Evolutionary conservation across 2,888 invertebrate species (phyloP).

Genomic region (Cyaniris semiargus): DNA sequence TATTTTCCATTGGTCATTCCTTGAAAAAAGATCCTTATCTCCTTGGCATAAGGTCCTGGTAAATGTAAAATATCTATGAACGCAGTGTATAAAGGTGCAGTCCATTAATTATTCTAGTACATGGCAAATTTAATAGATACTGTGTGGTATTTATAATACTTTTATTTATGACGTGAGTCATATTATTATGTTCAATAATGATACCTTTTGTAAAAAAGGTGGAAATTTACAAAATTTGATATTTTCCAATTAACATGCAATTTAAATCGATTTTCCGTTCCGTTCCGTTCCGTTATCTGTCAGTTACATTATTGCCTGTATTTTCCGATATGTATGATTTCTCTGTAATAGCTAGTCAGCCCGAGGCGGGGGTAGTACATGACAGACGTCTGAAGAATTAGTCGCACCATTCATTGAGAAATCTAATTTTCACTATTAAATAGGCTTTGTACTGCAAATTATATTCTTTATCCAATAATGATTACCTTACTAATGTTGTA

Average conservation of each 20-base stretch:
- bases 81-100: background rate
- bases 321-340: background rate
- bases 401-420: background rate
- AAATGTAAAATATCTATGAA: background rate
- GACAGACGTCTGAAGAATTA: background rate
- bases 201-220: too few species aligned
- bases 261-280: too few species aligned
- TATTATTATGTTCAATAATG: too few species aligned
- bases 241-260: too few species aligned
- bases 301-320: too few species aligned
- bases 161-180: too few species aligned
- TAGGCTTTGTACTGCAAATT: background rate
- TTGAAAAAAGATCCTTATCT: background rate
- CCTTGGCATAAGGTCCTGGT: background rate
- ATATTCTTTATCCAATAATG: too few species aligned
- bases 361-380: background rate
- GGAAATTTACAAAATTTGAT: too few species aligned
- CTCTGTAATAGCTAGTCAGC: background rate
- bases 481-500: too few species aligned
- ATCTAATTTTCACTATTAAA: background rate
- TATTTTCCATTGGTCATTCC: background rate
- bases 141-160: background rate
- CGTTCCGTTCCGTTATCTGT: too few species aligned
- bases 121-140: constrained; percentile 4
- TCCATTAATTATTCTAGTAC: constrained; percentile 11